Percentiles rank a stretch among this genome's conserved stretches.
Evolutionary conservation across 2,888 invertebrate species (phyloP).

Genomic region (Tipula unca): DNA sequence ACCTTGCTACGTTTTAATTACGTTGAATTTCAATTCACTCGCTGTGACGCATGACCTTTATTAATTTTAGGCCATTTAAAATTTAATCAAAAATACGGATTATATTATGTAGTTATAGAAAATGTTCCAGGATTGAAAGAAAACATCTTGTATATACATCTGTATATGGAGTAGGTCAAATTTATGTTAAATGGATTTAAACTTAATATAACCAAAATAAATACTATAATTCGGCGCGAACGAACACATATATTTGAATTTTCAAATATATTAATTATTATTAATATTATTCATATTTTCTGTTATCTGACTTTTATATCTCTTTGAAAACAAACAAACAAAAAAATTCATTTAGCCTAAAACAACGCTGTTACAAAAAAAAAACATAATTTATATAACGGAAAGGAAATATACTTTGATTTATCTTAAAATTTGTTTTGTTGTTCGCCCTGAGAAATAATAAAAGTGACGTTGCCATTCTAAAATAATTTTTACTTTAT

Average conservation of each 20-base stretch:
- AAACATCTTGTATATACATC: too few species aligned
- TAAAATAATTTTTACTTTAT: neutral
- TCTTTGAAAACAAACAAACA: neutral
- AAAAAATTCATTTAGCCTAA: neutral
- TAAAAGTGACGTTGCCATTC: neutral
- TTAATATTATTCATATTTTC: neutral
- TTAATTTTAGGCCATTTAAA: too few species aligned
- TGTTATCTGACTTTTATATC: neutral
- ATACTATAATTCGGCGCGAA: too few species aligned
- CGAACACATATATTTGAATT: neutral
- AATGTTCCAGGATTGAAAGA: too few species aligned
- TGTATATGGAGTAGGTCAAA: too few species aligned
- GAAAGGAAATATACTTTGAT: neutral
- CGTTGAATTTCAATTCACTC: too few species aligned
- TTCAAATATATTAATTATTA: neutral
- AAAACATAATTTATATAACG: neutral
- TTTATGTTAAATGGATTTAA: too few species aligned
- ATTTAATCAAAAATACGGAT: too few species aligned
- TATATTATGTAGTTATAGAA: too few species aligned
- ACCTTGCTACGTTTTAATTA: too few species aligned
- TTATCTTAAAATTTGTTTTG: neutral
- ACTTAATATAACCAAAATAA: too few species aligned
- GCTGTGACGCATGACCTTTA: too few species aligned
- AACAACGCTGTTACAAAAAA: neutral
- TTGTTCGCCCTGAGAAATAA: neutral